A percentile compares a stretch with the other conserved stretches of the same genome.
These are phyloP conservation scores for Cosmia trapezina DNA, from an alignment of 2,888 invertebrate genomes.

Conservation along the genomic window DNA sequence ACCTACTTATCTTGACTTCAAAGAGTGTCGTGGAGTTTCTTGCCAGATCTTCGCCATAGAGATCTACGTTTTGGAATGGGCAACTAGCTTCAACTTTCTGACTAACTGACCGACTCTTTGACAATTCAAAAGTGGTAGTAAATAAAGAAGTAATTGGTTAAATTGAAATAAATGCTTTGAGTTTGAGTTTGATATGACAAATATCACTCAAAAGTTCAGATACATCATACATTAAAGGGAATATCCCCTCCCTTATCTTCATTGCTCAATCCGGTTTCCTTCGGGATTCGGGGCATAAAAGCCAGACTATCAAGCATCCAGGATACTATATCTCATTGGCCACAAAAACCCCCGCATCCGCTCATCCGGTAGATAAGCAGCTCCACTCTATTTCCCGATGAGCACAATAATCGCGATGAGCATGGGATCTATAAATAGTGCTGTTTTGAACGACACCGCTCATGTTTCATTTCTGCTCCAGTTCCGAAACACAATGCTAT, in stretches of 20 bases:
- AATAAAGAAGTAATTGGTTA: too few relatives aligned
- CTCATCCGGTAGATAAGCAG: conserved; percentile 50
- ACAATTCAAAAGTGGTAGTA: too few relatives aligned
- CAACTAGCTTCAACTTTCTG: too few relatives aligned
- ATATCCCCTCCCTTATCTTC: not conserved
- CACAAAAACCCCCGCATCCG: conserved; percentile 6
- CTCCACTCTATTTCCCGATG: conserved; percentile 40
- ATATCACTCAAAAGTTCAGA: not conserved
- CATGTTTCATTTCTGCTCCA: conserved; percentile 77
- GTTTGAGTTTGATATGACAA: too few relatives aligned
- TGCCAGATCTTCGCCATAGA: too few relatives aligned
- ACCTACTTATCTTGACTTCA: too few relatives aligned
- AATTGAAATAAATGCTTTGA: too few relatives aligned
- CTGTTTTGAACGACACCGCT: conserved; percentile 53
- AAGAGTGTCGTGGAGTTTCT: too few relatives aligned
- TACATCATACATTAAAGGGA: too few relatives aligned
- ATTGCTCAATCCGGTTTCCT: not conserved
- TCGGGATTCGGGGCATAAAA: conserved; percentile 6
- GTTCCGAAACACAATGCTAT: conserved; percentile 77
- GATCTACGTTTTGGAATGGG: too few relatives aligned
- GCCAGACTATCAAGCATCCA: conserved; percentile 20
- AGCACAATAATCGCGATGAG: conserved; percentile 23
- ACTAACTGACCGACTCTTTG: too few relatives aligned
- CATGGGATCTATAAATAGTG: conserved; percentile 54
- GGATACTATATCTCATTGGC: conserved; percentile 15